These are phyloP conservation scores for Carollia perspicillata DNA, from an alignment of 2,113 vertebrate species.

Conservation along the genomic window DNA sequence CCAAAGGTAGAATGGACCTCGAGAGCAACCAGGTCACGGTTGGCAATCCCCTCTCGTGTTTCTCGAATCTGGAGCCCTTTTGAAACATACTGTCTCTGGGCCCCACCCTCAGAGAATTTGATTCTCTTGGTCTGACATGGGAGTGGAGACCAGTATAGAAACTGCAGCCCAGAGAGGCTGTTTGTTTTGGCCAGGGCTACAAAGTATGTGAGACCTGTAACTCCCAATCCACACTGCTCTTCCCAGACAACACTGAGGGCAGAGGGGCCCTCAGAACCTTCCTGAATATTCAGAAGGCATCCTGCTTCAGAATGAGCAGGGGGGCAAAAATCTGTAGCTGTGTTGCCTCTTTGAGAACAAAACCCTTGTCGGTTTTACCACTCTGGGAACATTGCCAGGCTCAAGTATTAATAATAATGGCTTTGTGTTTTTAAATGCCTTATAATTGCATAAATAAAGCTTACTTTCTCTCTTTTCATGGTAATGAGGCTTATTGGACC, in stretches of 20 bases:
- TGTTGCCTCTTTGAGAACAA: conserved; percentile 65
- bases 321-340: background rate
- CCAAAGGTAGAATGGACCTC: background rate
- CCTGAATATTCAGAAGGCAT: conserved; percentile 28
- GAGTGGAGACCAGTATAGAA: too few species aligned
- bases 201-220: background rate
- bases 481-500: conserved; percentile 80
- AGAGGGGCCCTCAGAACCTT: background rate
- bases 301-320: background rate
- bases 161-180: background rate
- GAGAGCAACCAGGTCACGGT: background rate
- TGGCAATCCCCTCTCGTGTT: background rate
- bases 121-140: background rate
- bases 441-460: conserved; percentile 78
- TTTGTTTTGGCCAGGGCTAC: background rate
- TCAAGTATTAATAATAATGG: conserved; percentile 80
- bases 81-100: background rate
- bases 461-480: conserved; percentile 76
- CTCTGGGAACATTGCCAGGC: conserved; percentile 79
- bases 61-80: background rate
- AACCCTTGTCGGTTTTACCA: conserved; percentile 69
- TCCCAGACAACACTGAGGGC: background rate
- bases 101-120: background rate
- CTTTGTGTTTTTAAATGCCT: conserved; percentile 79
- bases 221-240: background rate